Percentiles rank a stretch among this genome's conserved stretches.
These are phyloP conservation scores for Phoxinus phoxinus DNA, from an alignment of 2,113 vertebrate species.

Conservation along the genomic window DNA sequence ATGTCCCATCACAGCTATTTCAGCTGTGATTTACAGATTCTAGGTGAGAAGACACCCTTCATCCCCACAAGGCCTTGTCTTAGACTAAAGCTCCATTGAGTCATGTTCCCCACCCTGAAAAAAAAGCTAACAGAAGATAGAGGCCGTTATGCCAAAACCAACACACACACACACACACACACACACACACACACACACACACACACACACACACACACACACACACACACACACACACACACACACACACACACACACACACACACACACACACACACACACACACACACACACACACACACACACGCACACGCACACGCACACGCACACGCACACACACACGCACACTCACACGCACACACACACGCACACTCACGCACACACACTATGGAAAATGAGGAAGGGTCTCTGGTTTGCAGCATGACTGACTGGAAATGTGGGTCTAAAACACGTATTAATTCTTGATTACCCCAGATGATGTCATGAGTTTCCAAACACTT, in stretches of 20 bases:
- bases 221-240: background rate
- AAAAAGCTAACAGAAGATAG: background rate
- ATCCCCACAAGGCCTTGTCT: background rate
- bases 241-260: background rate
- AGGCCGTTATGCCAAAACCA: background rate
- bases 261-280: too few species aligned
- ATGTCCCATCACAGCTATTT: slow-evolving; percentile 59
- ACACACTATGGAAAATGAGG: slow-evolving; percentile 16
- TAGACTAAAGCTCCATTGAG: slow-evolving; percentile 6
- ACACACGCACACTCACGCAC: background rate
- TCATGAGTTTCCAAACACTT: background rate
- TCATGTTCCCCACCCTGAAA: slow-evolving; percentile 35
- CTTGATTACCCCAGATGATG: slow-evolving; percentile 13
- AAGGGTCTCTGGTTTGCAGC: slow-evolving; percentile 21
- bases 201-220: background rate
- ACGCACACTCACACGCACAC: too few species aligned
- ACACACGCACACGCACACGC: too few species aligned
- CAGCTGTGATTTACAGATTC: slow-evolving; percentile 63
- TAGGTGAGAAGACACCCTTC: slow-evolving; percentile 18
- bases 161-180: background rate
- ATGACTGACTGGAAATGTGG: slow-evolving; percentile 1
- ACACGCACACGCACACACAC: too few species aligned
- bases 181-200: too few species aligned
- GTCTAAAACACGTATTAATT: slow-evolving; percentile 3
- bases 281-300: background rate